Base-by-base conservation (phyloP, 92 coral and sea anemone species). In the Scolanthus callimorphus region DNA sequence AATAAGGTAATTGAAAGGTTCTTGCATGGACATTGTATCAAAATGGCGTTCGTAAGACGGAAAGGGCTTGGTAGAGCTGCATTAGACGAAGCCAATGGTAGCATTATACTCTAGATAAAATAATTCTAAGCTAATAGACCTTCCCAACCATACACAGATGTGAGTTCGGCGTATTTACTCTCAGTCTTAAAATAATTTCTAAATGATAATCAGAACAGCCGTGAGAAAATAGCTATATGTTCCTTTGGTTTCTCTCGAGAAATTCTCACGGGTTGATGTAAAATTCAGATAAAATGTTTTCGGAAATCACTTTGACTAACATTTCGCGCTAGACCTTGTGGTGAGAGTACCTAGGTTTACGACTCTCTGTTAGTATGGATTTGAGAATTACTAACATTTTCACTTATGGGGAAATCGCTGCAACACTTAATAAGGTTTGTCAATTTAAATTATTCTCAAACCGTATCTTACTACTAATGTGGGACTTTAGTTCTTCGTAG, bases 241-340 rank as follows among this genome's bases (percentile, higher is more conserved):
- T 77, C 90, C 71, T 70, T 73, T 83, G 76, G 78, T 71, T 63
- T 87, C 85, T 83, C 72, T 68, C 79, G 53, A 53, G 63, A 78
- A 67, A 45, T 87, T 87, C 96, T 83, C 90, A 87, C 96, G 96
- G 86, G 76, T 41, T 52, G 89, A 82, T 76, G 63, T 76, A 81
- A 47, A 51, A 52, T 72, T 60, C 56, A 73, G 85, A 86, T 86
- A 86, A 86, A 85, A 83, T 69, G 84, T 47, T 54, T 70, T 70
- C 73, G 70, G 78, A 41, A n/a, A n/a, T n/a, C n/a, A n/a, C n/a
- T n/a, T n/a, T n/a, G n/a, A n/a, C n/a, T n/a, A n/a, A n/a, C n/a
- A n/a, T n/a, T n/a, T n/a, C n/a, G n/a, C n/a, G n/a, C n/a, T n/a
- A n/a, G n/a, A n/a, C n/a, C n/a, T n/a, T n/a, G n/a, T n/a, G n/a